Percentiles rank a stretch among this genome's conserved stretches.
Evolutionary conservation across 2,888 invertebrate species (phyloP).

Genomic region (Synanthedon vespiformis): DNA sequence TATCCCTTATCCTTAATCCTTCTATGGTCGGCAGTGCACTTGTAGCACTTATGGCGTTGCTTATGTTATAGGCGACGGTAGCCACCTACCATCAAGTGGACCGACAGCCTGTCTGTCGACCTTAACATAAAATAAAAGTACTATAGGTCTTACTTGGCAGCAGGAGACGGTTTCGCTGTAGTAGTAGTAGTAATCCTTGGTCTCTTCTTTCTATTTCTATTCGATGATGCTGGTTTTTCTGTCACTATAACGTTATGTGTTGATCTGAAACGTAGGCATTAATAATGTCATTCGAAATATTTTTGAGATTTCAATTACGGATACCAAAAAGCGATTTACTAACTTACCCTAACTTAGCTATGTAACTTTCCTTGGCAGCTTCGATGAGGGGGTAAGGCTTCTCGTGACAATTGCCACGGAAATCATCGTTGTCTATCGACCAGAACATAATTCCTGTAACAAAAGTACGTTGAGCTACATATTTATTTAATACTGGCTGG

Average conservation of each 20-base stretch:
- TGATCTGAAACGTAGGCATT: constrained; percentile 20
- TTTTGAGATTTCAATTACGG: no score
- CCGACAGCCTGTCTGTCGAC: no score
- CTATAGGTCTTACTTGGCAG: constrained; percentile 31
- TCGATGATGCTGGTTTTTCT: constrained; percentile 35
- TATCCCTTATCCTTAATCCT: no score
- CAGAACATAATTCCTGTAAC: constrained; percentile 82
- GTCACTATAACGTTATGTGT: constrained; percentile 32
- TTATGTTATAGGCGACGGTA: no score
- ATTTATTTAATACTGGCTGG: no score
- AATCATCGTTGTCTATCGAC: constrained; percentile 95
- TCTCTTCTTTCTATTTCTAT: constrained; percentile 35
- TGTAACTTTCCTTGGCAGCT: constrained; percentile 86
- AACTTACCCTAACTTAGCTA: constrained; percentile 74
- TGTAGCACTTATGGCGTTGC: no score
- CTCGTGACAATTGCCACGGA: constrained; percentile 88
- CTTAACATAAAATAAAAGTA: no score
- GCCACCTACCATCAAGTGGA: no score
- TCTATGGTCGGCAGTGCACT: no score
- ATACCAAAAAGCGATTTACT: neutral
- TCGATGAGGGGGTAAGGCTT: constrained; percentile 92
- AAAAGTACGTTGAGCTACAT: no score
- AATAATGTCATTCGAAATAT: no score
- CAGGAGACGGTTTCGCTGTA: constrained; percentile 45
- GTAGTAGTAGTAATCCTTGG: constrained; percentile 60